These are phyloP conservation scores for Akabosia matsudoensis DNA, from an alignment of 1,140 invertebrate genomes.

Conservation along the genomic window DNA sequence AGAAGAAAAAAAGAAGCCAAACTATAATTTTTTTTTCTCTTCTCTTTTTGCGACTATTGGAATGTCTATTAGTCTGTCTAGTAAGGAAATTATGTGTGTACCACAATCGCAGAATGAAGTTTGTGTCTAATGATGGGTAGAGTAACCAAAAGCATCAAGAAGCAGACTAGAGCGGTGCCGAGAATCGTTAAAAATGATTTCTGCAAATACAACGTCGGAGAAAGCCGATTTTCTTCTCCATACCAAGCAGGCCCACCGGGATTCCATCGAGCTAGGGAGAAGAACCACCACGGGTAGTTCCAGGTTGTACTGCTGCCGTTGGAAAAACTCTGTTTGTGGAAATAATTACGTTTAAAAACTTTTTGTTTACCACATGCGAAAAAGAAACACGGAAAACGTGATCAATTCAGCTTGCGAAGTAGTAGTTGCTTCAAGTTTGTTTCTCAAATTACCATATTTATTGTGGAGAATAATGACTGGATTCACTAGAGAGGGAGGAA, in stretches of 20 bases:
- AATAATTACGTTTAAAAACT: not conserved
- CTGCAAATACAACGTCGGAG: slow-evolving; percentile 33
- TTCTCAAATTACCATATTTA: no score
- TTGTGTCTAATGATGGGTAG: slow-evolving; percentile 41
- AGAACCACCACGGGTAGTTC: slow-evolving; percentile 45
- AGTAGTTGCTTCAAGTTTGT: no score
- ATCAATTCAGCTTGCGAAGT: no score
- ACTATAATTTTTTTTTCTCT: not conserved
- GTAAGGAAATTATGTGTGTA: not conserved
- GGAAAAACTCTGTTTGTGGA: not conserved
- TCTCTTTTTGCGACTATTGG: not conserved
- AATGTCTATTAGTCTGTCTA: not conserved
- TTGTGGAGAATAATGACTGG: no score
- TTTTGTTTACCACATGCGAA: no score
- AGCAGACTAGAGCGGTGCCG: slow-evolving; percentile 23
- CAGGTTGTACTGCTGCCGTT: slow-evolving; percentile 25
- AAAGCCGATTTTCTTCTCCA: slow-evolving; percentile 22
- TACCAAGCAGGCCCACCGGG: slow-evolving; percentile 44
- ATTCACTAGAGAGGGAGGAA: no score
- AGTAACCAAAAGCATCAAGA: slow-evolving; percentile 36
- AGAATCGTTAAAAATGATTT: slow-evolving; percentile 35
- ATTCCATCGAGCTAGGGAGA: slow-evolving; percentile 37
- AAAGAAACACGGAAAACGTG: no score
- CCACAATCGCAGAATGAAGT: slow-evolving; percentile 37
- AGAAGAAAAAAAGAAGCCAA: not conserved